Base-by-base conservation (phyloP, 1,140 invertebrate genomes). In the Acromyrmex charruanus region DNA sequence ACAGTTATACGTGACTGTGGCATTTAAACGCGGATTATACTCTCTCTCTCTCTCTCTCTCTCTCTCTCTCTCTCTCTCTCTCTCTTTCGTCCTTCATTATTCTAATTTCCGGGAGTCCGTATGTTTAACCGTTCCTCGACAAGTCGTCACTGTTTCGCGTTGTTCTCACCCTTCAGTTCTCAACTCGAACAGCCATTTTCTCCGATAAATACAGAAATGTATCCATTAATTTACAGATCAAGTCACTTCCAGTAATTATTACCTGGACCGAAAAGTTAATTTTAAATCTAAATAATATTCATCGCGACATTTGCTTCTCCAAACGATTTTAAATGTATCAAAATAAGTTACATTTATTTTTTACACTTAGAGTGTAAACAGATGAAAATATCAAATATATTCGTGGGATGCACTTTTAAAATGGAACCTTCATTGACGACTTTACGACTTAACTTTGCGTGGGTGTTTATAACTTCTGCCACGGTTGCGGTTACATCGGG, bases 1-100 rank as follows among this genome's bases (percentile, higher is more conserved):
- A 59, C 79, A 81, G 1, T 71, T 71, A 71, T 81, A 84, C 80
- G 80, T 84, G 80, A 84, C 69, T 84, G 69, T 14, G 44, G 58
- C 69, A 65, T 84, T 63, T 84, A 74, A 74, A 49, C 39, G 68
- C 7, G 80, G 55, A 84, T 84, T 84, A 84, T 6, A 35, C 31
- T 0, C 4, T 31, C 31, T 31, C 31, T 35, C 31, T 35, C 31
- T 35, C 31, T 35, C 31, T 35, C 31, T 35, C 31, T 35, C 39
- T 28, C 28, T 31, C 28, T 31, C 28, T 31, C 28, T 31, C 31
- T 21, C 16, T 21, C 21, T 35, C 66, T 18, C 31, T 21, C 9
- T 21, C 21, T 51, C 39, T 69, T 25, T 53, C 28, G 7, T 21
- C 31, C 49, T 80, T 53, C 16, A 44, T 59, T n/a, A 82, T 49